A percentile compares a stretch with the other conserved stretches of the same genome.
Conservation (phyloP, 2,888 invertebrate species). For the Antheraea yamamai region DNA sequence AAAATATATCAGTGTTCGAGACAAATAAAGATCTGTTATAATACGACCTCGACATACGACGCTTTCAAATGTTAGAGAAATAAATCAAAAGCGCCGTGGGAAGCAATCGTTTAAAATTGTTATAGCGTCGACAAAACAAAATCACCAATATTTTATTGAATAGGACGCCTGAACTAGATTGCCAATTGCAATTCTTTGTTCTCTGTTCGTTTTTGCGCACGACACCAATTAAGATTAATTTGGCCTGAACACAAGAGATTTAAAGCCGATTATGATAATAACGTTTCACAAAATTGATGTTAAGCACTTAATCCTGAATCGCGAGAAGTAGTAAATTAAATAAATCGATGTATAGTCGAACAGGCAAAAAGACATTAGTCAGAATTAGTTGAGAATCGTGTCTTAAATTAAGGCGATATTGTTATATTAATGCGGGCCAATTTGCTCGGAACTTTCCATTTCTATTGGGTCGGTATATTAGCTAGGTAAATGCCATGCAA, state of each 20-base stretch:
- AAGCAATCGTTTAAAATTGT: constrained; percentile 31
- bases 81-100: constrained; percentile 40
- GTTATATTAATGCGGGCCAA: neutral
- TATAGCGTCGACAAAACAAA: constrained; percentile 27
- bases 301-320: neutral
- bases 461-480: neutral
- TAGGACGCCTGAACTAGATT: constrained; percentile 19
- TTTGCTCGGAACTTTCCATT: neutral
- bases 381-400: neutral
- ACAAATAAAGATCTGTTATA: constrained; percentile 23
- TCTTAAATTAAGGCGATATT: neutral
- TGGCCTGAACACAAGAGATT: constrained; percentile 1
- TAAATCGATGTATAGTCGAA: neutral
- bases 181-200: constrained; percentile 15
- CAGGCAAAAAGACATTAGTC: neutral
- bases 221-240: constrained; percentile 14
- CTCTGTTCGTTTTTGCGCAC: constrained; percentile 18
- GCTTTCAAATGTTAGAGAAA: constrained; percentile 28
- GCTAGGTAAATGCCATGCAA: neutral
- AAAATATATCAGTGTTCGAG: constrained; percentile 10
- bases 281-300: neutral
- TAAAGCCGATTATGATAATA: constrained; percentile 3
- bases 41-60: constrained; percentile 27
- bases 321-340: constrained; percentile 6
- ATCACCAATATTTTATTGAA: constrained; percentile 28